These are phyloP conservation scores for Chaetogeoica ovagalla DNA, from an alignment of 2,888 invertebrate species.

Conservation along the genomic window DNA sequence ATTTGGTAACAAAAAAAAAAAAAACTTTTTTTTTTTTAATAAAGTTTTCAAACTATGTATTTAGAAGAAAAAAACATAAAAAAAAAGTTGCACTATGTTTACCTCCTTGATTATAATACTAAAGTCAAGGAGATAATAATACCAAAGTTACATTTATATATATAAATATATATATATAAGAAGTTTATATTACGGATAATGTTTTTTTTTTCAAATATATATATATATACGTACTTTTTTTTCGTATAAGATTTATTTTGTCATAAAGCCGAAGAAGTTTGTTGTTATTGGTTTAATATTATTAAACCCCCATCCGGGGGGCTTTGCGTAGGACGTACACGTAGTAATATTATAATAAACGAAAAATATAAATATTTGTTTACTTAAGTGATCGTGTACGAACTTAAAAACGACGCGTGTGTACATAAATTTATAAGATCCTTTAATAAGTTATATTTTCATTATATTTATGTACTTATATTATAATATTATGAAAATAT, in stretches of 20 bases:
- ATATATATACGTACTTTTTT: neutral
- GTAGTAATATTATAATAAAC: conserved; percentile 4
- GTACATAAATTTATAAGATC: neutral
- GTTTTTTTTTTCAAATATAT: conserved; percentile 4
- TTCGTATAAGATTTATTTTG: conserved; percentile 28
- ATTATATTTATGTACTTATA: neutral
- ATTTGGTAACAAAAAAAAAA: conserved; percentile 2
- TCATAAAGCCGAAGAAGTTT: conserved; percentile 18
- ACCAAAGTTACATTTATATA: conserved; percentile 16
- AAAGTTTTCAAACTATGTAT: conserved; percentile 25
- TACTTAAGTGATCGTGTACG: neutral
- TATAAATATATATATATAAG: conserved; percentile 9
- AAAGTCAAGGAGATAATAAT: conserved; percentile 27
- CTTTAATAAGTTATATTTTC: neutral
- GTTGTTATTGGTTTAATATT: conserved; percentile 12
- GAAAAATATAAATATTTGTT: conserved; percentile 20
- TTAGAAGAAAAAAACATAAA: conserved; percentile 13
- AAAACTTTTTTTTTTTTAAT: neutral
- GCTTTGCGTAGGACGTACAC: neutral
- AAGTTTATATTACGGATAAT: conserved; percentile 39
- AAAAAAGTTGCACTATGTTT: conserved; percentile 12
- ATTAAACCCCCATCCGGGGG: neutral
- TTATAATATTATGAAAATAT: too few species aligned
- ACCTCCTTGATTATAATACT: conserved; percentile 23
- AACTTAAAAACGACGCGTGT: neutral